These are phyloP conservation scores for Dendrolimus houi DNA, from an alignment of 2,888 invertebrate genomes.

Conservation along the genomic window DNA sequence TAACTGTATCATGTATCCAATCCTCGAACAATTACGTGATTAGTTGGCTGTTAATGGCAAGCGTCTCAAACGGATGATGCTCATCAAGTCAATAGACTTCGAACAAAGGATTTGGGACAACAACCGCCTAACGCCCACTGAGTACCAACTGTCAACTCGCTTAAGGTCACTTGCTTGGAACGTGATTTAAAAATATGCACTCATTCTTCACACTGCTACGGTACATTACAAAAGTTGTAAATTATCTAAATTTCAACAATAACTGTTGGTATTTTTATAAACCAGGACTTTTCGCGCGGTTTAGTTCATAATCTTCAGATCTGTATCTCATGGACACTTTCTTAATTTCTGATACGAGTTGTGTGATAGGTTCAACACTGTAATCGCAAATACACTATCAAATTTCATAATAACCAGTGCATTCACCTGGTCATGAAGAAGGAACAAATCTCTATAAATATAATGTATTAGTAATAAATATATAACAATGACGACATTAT, in stretches of 20 bases:
- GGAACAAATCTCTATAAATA: too few relatives aligned
- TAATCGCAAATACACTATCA: too few relatives aligned
- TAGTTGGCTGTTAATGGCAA: constrained; percentile 18
- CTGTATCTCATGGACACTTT: too few relatives aligned
- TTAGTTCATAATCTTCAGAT: too few relatives aligned
- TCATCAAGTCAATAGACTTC: constrained; percentile 32
- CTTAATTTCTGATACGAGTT: too few relatives aligned
- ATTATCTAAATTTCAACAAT: too few relatives aligned
- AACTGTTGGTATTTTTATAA: too few relatives aligned
- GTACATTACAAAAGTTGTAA: background rate
- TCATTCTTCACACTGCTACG: constrained; percentile 8
- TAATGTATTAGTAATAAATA: too few relatives aligned
- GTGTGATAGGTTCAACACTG: too few relatives aligned
- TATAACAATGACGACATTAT: constrained; percentile 3
- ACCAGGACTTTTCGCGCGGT: too few relatives aligned
- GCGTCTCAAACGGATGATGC: constrained; percentile 28
- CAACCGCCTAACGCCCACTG: constrained; percentile 33
- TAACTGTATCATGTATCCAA: background rate
- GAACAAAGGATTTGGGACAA: constrained; percentile 42
- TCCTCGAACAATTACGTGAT: background rate
- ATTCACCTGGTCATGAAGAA: too few relatives aligned
- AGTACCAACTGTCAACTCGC: constrained; percentile 1
- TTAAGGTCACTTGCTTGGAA: constrained; percentile 20
- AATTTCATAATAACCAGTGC: too few relatives aligned
- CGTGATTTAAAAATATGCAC: constrained; percentile 8